Percentiles rank a stretch among this genome's conserved stretches.
These are phyloP conservation scores for Psittacula echo DNA, from an alignment of 2,797 vertebrate genomes.

Conservation along the genomic window DNA sequence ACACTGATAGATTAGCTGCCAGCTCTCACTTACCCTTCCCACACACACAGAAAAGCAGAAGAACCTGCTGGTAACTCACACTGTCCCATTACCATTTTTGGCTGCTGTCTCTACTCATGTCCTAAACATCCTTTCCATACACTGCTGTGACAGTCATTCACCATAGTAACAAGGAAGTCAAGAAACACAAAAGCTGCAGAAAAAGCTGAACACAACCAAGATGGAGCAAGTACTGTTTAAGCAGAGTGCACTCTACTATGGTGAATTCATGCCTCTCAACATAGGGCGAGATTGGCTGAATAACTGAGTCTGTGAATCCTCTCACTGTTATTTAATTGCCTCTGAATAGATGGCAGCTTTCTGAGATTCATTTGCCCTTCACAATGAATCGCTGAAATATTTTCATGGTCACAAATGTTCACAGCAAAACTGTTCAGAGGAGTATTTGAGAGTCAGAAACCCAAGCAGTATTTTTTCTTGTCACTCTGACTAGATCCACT, in stretches of 20 bases:
- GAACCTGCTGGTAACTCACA: not conserved
- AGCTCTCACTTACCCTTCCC: not conserved
- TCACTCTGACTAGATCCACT: not conserved
- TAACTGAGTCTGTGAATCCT: not conserved
- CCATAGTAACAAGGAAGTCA: constrained; percentile 20
- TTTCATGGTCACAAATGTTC: constrained; percentile 38
- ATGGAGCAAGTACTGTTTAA: not conserved
- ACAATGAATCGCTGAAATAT: constrained; percentile 33
- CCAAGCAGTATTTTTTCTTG: not conserved
- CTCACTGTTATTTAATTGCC: not conserved
- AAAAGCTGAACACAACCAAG: not conserved
- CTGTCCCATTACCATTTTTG: not conserved
- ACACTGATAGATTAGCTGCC: not conserved
- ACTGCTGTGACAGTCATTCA: not conserved
- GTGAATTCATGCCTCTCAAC: not conserved
- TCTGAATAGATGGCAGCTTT: constrained; percentile 32
- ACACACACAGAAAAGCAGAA: not conserved
- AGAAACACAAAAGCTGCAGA: not conserved
- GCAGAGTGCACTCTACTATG: not conserved
- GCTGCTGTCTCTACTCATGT: not conserved
- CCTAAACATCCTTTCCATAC: not conserved
- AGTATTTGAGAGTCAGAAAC: not conserved
- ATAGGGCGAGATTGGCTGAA: not conserved
- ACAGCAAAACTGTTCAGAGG: not conserved
- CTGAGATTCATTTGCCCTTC: constrained; percentile 41